These are phyloP conservation scores for Apis laboriosa DNA, from an alignment of 1,140 invertebrate species.

Conservation along the genomic window DNA sequence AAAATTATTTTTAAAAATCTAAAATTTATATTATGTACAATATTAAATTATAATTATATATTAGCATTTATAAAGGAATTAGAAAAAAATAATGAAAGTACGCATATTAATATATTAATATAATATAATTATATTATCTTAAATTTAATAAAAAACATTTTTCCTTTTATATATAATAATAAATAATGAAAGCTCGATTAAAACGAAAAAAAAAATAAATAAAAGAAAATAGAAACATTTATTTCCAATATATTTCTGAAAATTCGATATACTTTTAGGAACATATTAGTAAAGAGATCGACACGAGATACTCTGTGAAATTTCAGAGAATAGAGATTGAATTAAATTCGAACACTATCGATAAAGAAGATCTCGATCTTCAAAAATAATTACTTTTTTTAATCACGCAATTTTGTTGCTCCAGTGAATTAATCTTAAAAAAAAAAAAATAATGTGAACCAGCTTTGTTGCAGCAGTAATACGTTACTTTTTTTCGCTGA, in stretches of 20 bases:
- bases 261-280: background rate
- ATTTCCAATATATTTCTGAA: background rate
- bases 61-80: too few species aligned
- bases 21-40: too few species aligned
- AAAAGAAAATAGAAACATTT: background rate
- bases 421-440: background rate
- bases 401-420: background rate
- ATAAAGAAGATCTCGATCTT: background rate
- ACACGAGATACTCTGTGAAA: background rate
- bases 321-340: background rate
- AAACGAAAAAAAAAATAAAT: background rate
- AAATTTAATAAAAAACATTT: too few species aligned
- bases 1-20: too few species aligned
- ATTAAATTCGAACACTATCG: background rate
- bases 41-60: too few species aligned
- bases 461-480: slow-evolving; percentile 31
- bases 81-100: too few species aligned
- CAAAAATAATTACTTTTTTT: background rate
- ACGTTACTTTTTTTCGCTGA: slow-evolving; percentile 26
- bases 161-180: too few species aligned
- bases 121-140: too few species aligned
- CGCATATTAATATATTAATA: too few species aligned
- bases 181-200: background rate
- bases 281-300: background rate
- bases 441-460: slow-evolving; percentile 4